Percentiles rank a stretch among this genome's conserved stretches.
Conservation (phyloP, 1,140 invertebrate species). For the Tetramorium parvispinum region DNA sequence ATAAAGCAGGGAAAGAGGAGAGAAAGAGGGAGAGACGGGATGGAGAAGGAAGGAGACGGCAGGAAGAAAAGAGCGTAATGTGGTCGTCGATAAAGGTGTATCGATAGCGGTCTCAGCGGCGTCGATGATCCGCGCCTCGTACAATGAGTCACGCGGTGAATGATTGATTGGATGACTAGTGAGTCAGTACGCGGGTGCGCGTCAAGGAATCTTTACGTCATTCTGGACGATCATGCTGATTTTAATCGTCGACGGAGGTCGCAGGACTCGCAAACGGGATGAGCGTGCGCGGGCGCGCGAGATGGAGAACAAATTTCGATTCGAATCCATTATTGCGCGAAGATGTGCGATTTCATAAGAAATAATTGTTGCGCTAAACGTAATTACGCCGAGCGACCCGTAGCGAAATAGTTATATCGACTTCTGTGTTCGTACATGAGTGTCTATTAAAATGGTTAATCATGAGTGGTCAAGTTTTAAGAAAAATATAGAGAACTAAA, state of each 20-base stretch:
- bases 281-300: background rate
- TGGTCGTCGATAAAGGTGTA: conserved; percentile 67
- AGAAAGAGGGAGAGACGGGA: background rate
- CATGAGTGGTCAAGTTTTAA: background rate
- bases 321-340: background rate
- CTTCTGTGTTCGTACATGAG: background rate
- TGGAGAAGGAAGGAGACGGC: background rate
- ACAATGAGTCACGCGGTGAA: conserved; percentile 82
- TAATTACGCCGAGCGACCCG: background rate
- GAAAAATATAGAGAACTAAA: background rate
- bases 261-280: conserved; percentile 11
- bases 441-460: background rate
- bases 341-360: conserved; percentile 27
- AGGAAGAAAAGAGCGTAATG: conserved; percentile 55
- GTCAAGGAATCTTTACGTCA: conserved; percentile 65
- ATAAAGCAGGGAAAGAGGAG: conserved; percentile 42
- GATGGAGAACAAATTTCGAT: conserved; percentile 26
- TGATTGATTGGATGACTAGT: conserved; percentile 79
- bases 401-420: background rate
- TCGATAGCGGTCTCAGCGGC: conserved; percentile 76
- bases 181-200: conserved; percentile 44
- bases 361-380: conserved; percentile 37
- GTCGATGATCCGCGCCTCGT: conserved; percentile 69
- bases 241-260: conserved; percentile 44
- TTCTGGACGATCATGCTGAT: conserved; percentile 71